Base-by-base conservation (phyloP, 2,888 invertebrate species). In the Ethmia dodecea region DNA sequence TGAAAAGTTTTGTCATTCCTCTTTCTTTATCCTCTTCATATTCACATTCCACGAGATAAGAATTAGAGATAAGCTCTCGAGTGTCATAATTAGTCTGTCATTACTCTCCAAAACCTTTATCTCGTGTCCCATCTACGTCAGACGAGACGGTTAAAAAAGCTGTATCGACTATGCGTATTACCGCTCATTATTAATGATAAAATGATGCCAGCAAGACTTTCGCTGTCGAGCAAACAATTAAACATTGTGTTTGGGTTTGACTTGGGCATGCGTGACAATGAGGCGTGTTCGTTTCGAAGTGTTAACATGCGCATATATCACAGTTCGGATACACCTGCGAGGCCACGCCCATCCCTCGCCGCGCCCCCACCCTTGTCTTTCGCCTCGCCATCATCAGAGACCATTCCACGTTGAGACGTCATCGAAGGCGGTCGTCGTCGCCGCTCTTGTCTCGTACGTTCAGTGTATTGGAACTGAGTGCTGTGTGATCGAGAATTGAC, bases 281-380 rank as follows among this genome's bases (percentile, higher is more conserved):
- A 84, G 84, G 84, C 83, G 84, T 80, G 80, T 79, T 68, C 72
- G 51, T 52, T 52, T 50, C 47, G 47, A 49, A 71, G 77, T 79
- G 80, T 74, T 78, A 80, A 78, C 75, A 76, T 74, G 76, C 73
- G 79, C 77, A 80, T 83, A 81, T 70, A 78, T 83, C 80, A 81
- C 69, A 56, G 69, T 73, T 71, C 66, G 68, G 71, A 71, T 78
- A 73, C 80, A 83, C 83, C 81, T 83, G 81, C 64, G 55, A 69
- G 52, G 64, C 75, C 70, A 65, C 80, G 77, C 77, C 37, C 41
- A 47, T 5, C 39, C 47, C 35, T 31, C 37, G 40, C 45, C 40
- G 50, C 59, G 60, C 51, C 65, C 40, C 58, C 43, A 53, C 42
- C 69, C 60, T 62, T 53, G 64, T 69, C 70, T 71, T 70, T 67